Percentiles rank a stretch among this genome's conserved stretches.
These are phyloP conservation scores for Ctenoplectra terminalis DNA, from an alignment of 1,140 invertebrate species.

Conservation along the genomic window DNA sequence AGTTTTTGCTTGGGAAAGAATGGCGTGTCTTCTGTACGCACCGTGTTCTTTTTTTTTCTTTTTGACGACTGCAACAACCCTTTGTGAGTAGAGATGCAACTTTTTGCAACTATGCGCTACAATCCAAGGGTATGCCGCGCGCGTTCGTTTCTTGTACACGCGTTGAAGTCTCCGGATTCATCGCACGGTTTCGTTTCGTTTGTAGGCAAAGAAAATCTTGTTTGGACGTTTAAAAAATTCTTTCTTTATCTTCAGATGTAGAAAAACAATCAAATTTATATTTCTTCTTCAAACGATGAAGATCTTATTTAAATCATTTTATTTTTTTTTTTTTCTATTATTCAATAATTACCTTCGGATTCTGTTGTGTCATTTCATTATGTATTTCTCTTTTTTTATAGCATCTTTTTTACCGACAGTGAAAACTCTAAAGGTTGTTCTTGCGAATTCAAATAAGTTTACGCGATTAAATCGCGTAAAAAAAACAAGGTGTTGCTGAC, in stretches of 20 bases:
- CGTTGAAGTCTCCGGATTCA: not conserved
- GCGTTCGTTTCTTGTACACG: not conserved
- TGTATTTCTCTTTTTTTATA: not conserved
- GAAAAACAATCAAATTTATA: no score
- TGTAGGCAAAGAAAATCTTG: not conserved
- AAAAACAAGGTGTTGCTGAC: not conserved
- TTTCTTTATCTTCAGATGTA: no score
- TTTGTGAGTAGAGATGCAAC: not conserved
- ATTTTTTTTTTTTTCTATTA: no score
- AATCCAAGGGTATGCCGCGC: not conserved
- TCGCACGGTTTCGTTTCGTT: not conserved
- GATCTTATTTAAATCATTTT: no score
- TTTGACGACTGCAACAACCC: not conserved
- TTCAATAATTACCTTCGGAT: no score
- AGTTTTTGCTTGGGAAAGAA: slow-evolving; percentile 12
- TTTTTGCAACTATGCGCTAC: not conserved
- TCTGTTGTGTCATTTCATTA: no score
- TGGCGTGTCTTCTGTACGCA: not conserved
- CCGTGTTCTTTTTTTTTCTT: not conserved
- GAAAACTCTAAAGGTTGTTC: not conserved
- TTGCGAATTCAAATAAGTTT: not conserved
- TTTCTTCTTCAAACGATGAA: no score
- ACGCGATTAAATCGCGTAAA: not conserved
- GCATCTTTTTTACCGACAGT: not conserved
- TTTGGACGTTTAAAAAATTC: no score